A percentile compares a stretch with the other conserved stretches of the same genome.
phyloP scores from a whole-genome alignment of 2,113 vertebrate species.

The Ramphastos sulfuratus region DNA sequence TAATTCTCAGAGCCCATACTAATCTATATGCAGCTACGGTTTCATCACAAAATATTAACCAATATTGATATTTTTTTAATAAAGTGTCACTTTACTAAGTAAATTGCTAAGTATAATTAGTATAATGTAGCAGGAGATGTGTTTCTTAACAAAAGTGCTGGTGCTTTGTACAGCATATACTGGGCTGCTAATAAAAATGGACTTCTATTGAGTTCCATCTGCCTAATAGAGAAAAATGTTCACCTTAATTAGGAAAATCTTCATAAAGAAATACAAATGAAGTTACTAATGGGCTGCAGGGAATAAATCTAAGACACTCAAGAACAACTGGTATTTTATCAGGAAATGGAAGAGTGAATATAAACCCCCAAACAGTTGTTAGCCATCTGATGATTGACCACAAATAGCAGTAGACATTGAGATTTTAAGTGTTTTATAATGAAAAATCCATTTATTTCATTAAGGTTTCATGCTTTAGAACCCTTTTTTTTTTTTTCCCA shows the following conservation, averaged over 20 bases:
- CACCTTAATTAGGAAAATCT: constrained; percentile 75
- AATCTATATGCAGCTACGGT: constrained; percentile 20
- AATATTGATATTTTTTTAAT: constrained; percentile 63
- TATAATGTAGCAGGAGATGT: constrained; percentile 12
- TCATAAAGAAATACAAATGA: constrained; percentile 62
- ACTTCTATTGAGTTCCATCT: constrained; percentile 67
- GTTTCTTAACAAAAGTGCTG: constrained; percentile 28
- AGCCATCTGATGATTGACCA: constrained; percentile 28
- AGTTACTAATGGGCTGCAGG: constrained; percentile 29
- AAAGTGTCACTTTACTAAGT: constrained; percentile 46
- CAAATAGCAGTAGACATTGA: constrained; percentile 38
- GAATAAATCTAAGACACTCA: constrained; percentile 43
- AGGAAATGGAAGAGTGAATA: constrained; percentile 40
- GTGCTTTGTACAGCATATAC: constrained; percentile 53
- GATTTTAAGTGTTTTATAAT: constrained; percentile 70
- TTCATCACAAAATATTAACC: constrained; percentile 64
- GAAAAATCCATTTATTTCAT: constrained; percentile 74
- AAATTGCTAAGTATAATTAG: not conserved
- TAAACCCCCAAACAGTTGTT: constrained; percentile 52
- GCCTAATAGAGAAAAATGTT: constrained; percentile 71
- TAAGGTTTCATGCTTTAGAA: constrained; percentile 54
- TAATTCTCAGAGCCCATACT: not conserved
- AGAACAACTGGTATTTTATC: constrained; percentile 31
- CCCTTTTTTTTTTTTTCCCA: constrained; percentile 22
- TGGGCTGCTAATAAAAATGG: constrained; percentile 57